Conservation (phyloP, 2,888 invertebrate species). For the Nudaria mundana region DNA sequence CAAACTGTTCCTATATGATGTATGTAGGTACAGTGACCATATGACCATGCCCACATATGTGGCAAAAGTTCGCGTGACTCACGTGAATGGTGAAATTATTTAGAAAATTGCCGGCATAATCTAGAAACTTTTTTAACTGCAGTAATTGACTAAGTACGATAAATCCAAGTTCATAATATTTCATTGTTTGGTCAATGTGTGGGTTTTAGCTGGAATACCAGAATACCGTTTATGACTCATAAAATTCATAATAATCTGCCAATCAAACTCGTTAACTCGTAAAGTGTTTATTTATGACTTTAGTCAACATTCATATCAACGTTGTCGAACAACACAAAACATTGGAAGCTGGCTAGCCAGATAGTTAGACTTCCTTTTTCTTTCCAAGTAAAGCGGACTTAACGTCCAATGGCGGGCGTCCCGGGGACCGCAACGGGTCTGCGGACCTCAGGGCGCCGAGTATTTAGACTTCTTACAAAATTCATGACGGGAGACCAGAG, state of each 20-base stretch:
- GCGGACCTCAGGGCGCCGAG: too few relatives aligned
- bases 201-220: slow-evolving; percentile 11
- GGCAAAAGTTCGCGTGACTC: slow-evolving; percentile 59
- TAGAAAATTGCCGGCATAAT: slow-evolving; percentile 46
- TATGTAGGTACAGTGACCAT: too few relatives aligned
- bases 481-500: too few relatives aligned
- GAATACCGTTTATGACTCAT: slow-evolving; percentile 22
- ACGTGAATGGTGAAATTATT: slow-evolving; percentile 43
- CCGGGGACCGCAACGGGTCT: too few relatives aligned
- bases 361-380: too few relatives aligned
- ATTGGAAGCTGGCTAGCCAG: too few relatives aligned
- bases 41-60: slow-evolving; percentile 36
- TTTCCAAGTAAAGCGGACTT: too few relatives aligned
- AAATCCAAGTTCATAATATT: slow-evolving; percentile 12
- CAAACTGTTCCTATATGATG: slow-evolving; percentile 36
- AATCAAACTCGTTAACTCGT: slow-evolving; percentile 19
- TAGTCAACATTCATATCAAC: neutral
- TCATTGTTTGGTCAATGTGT: slow-evolving; percentile 9
- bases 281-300: neutral
- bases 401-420: too few relatives aligned
- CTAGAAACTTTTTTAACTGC: slow-evolving; percentile 20
- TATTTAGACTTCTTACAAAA: too few relatives aligned
- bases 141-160: slow-evolving; percentile 21
- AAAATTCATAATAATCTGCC: slow-evolving; percentile 20
- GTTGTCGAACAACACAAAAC: neutral